These are phyloP conservation scores for Grus americana DNA, from an alignment of 2,113 vertebrate species.

Conservation along the genomic window DNA sequence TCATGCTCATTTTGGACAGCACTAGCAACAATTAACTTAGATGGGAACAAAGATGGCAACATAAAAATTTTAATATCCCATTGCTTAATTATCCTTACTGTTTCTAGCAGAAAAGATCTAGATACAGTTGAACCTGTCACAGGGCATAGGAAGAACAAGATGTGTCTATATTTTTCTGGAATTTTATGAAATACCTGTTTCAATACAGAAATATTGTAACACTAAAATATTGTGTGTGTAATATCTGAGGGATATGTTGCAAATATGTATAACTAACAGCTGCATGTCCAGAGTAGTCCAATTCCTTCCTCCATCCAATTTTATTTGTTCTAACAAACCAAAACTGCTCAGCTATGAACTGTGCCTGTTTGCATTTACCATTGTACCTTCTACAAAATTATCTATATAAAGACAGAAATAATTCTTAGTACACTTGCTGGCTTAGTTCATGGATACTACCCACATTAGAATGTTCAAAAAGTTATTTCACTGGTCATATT, in stretches of 20 bases:
- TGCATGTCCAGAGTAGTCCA: background rate
- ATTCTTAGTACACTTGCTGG: background rate
- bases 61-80: background rate
- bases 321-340: background rate
- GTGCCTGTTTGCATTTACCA: background rate
- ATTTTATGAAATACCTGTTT: background rate
- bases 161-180: background rate
- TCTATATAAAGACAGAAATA: background rate
- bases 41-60: background rate
- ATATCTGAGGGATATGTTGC: background rate
- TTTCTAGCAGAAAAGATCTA: background rate
- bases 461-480: background rate
- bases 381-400: background rate
- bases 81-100: background rate
- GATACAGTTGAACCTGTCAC: background rate
- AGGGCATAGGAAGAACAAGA: background rate
- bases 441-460: background rate
- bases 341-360: background rate
- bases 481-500: background rate
- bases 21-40: too few species aligned
- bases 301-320: background rate
- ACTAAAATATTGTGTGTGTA: background rate
- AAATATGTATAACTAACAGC: background rate
- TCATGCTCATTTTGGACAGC: background rate
- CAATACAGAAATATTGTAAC: background rate